These are phyloP conservation scores for Gallinago stenura DNA, from an alignment of 2,797 vertebrate genomes.

Conservation along the genomic window DNA sequence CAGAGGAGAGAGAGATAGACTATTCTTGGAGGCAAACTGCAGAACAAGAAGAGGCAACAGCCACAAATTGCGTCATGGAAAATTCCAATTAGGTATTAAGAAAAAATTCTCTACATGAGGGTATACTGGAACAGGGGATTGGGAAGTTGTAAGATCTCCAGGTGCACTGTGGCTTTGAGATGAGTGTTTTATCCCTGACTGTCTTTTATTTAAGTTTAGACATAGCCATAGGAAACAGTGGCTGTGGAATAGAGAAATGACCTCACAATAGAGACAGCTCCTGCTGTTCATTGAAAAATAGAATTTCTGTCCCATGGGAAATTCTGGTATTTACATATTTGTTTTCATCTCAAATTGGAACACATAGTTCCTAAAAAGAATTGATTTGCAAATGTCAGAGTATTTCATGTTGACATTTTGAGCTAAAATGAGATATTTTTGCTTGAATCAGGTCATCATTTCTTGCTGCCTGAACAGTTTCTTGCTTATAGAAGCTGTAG, in stretches of 20 bases:
- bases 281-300: constrained; percentile 20
- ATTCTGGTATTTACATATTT: constrained; percentile 63
- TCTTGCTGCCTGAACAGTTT: background rate
- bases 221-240: background rate
- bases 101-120: background rate
- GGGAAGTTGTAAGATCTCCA: background rate
- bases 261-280: background rate
- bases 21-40: background rate
- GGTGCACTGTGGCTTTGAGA: background rate
- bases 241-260: constrained; percentile 1
- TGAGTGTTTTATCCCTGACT: background rate
- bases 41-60: background rate
- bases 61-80: background rate
- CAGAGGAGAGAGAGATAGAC: background rate
- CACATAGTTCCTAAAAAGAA: constrained; percentile 41
- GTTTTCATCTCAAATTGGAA: constrained; percentile 58
- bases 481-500: background rate
- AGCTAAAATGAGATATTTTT: constrained; percentile 48
- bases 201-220: background rate
- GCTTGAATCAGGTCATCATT: constrained; percentile 24
- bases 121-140: background rate
- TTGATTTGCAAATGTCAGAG: constrained; percentile 60
- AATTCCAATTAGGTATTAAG: background rate
- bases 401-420: constrained; percentile 63
- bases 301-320: constrained; percentile 27